phyloP scores from a whole-genome alignment of 2,888 invertebrate species.

The Augiades crinisus region DNA sequence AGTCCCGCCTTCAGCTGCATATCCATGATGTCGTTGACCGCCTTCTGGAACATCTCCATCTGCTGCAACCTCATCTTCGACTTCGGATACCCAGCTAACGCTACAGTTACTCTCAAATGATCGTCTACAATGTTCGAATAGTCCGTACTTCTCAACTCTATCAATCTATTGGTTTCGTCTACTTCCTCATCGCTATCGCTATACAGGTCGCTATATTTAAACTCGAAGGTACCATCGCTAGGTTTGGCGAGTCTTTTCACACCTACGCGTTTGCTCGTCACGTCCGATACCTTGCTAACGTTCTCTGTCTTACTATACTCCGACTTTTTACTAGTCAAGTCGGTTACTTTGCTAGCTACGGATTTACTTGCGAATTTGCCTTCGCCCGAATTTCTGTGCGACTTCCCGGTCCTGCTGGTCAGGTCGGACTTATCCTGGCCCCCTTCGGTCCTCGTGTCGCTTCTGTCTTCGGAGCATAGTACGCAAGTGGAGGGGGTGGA shows the following conservation, averaged over 20 bases:
- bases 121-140: constrained; percentile 66
- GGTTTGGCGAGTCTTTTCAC: constrained; percentile 28
- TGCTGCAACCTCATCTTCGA: constrained; percentile 61
- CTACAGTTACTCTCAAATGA: constrained; percentile 57
- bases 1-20: constrained; percentile 66
- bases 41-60: constrained; percentile 59
- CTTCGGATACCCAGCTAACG: constrained; percentile 64
- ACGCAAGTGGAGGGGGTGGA: constrained; percentile 68
- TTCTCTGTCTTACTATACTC: constrained; percentile 45
- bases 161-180: constrained; percentile 63
- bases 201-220: constrained; percentile 57
- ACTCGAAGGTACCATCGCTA: constrained; percentile 50
- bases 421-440: constrained; percentile 48
- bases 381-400: constrained; percentile 1
- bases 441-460: constrained; percentile 26
- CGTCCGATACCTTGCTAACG: constrained; percentile 46
- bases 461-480: constrained; percentile 53
- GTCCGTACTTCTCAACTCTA: constrained; percentile 58
- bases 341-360: constrained; percentile 36
- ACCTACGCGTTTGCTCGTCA: constrained; percentile 44
- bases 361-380: constrained; percentile 33
- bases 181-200: constrained; percentile 55
- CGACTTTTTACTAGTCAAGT: constrained; percentile 40
- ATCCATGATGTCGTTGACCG: constrained; percentile 58
- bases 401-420: constrained; percentile 35